These are phyloP conservation scores for Apocrypta bakeri DNA, from an alignment of 1,140 invertebrate species.

Conservation along the genomic window DNA sequence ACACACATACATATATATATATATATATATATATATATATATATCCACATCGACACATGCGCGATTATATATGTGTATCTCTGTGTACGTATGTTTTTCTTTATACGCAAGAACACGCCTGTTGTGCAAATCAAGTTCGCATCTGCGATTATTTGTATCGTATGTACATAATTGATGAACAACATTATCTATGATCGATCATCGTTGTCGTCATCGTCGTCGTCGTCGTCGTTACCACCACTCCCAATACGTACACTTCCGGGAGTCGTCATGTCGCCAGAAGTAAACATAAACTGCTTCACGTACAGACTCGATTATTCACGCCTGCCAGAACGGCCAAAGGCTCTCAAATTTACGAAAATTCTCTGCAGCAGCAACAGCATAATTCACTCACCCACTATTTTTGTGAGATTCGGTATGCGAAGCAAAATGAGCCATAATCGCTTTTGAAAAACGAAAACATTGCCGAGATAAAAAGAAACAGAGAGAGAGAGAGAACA, in stretches of 20 bases:
- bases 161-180: background rate
- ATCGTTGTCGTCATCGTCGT: no score
- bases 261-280: no score
- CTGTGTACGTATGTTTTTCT: background rate
- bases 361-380: background rate
- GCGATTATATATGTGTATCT: background rate
- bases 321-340: no score
- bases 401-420: background rate
- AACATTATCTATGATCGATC: no score
- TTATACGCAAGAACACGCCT: constrained; percentile 4
- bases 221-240: no score
- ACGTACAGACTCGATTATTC: no score
- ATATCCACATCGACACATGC: background rate
- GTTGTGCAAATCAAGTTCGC: background rate
- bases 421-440: background rate
- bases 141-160: background rate
- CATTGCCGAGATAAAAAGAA: background rate
- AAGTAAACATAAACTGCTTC: no score
- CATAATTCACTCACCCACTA: no score
- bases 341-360: no score
- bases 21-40: no score
- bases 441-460: background rate
- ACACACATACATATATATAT: no score
- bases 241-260: no score
- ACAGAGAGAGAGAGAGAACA: background rate